Evolutionary conservation across 2,797 vertebrate species (phyloP).

Genomic region (Melanotaenia nigrans): DNA sequence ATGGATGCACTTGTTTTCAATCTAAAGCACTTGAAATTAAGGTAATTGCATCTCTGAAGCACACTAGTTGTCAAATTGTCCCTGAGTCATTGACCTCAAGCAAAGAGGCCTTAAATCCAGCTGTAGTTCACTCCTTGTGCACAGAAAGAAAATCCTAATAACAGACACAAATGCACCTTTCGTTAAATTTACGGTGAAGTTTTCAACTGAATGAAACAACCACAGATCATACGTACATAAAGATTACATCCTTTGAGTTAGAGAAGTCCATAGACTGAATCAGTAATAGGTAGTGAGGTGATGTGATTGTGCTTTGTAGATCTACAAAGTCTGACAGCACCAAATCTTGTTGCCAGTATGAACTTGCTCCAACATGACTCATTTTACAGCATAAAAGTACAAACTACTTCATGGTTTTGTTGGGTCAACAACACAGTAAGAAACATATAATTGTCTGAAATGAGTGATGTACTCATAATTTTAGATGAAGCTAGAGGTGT

Average conservation of each 20-base stretch:
- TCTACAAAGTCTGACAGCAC: background rate
- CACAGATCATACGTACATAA: background rate
- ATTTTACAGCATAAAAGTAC: background rate
- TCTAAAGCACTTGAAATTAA: background rate
- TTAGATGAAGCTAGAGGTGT: background rate
- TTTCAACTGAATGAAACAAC: background rate
- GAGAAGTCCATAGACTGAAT: background rate
- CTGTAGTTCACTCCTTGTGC: background rate
- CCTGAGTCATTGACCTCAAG: background rate
- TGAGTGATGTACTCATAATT: background rate
- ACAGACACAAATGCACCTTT: background rate
- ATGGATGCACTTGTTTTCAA: background rate
- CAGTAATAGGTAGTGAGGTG: background rate
- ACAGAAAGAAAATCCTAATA: background rate
- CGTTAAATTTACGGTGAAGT: background rate
- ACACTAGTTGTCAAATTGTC: background rate
- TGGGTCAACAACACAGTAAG: background rate
- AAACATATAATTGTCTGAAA: background rate
- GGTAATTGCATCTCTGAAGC: background rate
- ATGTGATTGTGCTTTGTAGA: background rate
- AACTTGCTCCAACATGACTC: background rate
- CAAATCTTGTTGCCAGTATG: background rate
- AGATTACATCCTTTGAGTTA: background rate
- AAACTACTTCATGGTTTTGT: background rate
- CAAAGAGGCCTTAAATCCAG: background rate